Base-by-base conservation (phyloP, 2,888 invertebrate species). In the Xestia sexstrigata region DNA sequence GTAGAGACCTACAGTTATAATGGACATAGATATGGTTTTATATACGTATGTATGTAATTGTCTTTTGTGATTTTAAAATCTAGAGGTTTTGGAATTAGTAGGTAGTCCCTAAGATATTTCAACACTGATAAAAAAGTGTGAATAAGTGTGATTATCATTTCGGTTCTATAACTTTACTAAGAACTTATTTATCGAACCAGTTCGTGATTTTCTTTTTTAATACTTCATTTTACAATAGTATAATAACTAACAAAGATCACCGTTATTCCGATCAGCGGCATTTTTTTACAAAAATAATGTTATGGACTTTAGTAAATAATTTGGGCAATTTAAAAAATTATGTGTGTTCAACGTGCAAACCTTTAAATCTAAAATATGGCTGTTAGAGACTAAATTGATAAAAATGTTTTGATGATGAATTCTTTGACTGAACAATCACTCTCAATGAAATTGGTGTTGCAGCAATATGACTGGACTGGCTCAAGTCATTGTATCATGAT, bases 1-100 rank as follows among this genome's bases (percentile, higher is more conserved):
- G 82, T 90, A 88, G 87, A 79, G 81, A 81, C 78, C 85, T 84
- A 84, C 77, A 74, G 58, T 82, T 79, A 62, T 84, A 81, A 83
- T 87, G 83, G 74, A 77, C 65, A 62, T 49, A 83, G 68, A n/a
- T 79, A 66, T 72, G 55, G 42, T 39, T 62, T 66, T 23, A 58
- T 65, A 13, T 66, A 68, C 55, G 55, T 71, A 26, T 45, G 66
- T 67, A 55, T 73, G 62, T 72, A 60, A 45, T 26, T 72, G 4
- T 58, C 8, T 9, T 49, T 49, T 65, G 30, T 58, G 23, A 35
- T 62, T 69, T 68, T 63, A 15, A 52, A 69, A 66, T 60, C 42
- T 60, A 4, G 13, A n/a, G 13, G 1, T 30, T 42, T 47, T 26
- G 8, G n/a, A n/a, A 65, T 65, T n/a, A 39, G n/a, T 39, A 23